Evolutionary conservation across 2,113 vertebrate genomes (phyloP).

Genomic region (Chaetodon trifascialis): DNA sequence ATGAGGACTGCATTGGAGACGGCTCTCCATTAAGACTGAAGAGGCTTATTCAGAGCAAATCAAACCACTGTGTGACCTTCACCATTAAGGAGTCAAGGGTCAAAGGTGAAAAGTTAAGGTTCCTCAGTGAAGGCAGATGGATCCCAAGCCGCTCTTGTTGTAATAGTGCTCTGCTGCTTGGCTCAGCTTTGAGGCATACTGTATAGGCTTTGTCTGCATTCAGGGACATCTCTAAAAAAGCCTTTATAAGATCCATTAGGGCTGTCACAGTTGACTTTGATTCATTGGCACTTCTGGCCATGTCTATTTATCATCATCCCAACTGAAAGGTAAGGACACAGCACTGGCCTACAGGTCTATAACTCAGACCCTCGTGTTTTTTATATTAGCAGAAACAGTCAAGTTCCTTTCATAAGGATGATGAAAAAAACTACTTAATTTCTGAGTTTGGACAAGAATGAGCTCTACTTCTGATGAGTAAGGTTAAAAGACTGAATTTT

Average conservation of each 20-base stretch:
- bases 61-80: conserved; percentile 47
- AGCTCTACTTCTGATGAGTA: no score
- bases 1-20: conserved; percentile 12
- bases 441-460: no score
- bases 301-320: conserved; percentile 1
- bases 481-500: no score
- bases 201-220: neutral
- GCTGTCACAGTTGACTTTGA: neutral
- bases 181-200: neutral
- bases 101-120: conserved; percentile 37
- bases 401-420: no score
- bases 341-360: neutral
- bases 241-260: conserved; percentile 5
- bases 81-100: conserved; percentile 30
- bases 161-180: conserved; percentile 4
- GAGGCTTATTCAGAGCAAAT: conserved; percentile 41
- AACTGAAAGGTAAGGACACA: conserved; percentile 14
- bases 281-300: conserved; percentile 10
- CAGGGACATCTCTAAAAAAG: neutral
- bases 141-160: conserved; percentile 3
- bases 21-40: conserved; percentile 32
- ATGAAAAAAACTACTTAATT: no score
- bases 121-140: conserved; percentile 2
- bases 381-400: no score
- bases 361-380: neutral